Base-by-base conservation (phyloP, 2,797 vertebrate species). In the Betta splendens region DNA sequence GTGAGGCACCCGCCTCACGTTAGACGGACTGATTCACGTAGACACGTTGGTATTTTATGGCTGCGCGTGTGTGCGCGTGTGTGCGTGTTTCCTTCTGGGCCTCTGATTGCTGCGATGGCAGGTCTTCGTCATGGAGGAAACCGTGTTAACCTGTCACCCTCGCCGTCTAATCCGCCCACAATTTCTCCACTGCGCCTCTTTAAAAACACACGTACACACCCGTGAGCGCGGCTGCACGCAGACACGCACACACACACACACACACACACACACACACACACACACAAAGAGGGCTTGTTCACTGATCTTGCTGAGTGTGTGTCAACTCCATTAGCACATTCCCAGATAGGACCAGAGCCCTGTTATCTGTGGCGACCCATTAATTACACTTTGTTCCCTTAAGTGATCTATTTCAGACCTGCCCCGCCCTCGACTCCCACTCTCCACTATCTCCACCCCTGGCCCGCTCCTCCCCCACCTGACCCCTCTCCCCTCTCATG, bases 351-450 rank as follows among this genome's bases (percentile, higher is more conserved):
- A 72, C 82, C 84, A 82, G 79, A 80, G 88, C 80, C 75, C 84
- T 91, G 88, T 92, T 93, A 93, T 93, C 91, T 90, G 69, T 78
- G 79, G 87, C 84, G 82, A 91, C 90, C 91, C 92, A 92, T 93
- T 93, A 93, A 93, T 93, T 93, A 92, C 91, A 93, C 92, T 93
- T 92, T 92, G 92, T 92, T 93, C 91, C 89, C 85, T 87, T 92
- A 92, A 93, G 92, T 93, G 91, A 93, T 92, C 92, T 92, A 92
- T 93, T 93, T 92, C 91, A 91, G 88, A 90, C 88, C 85, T 67
- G 84, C 84, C 87, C 87, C 87, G 71, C 86, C 89, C 87, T 85
- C 79, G 52, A 84, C 82, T 87, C 87, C 84, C 85, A 88, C 87
- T 88, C 69, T 67, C 47, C 62, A 74, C 80, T 86, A 87, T 89